These are phyloP conservation scores for Copsychus sechellarum DNA, from an alignment of 2,113 vertebrate genomes.

Conservation along the genomic window DNA sequence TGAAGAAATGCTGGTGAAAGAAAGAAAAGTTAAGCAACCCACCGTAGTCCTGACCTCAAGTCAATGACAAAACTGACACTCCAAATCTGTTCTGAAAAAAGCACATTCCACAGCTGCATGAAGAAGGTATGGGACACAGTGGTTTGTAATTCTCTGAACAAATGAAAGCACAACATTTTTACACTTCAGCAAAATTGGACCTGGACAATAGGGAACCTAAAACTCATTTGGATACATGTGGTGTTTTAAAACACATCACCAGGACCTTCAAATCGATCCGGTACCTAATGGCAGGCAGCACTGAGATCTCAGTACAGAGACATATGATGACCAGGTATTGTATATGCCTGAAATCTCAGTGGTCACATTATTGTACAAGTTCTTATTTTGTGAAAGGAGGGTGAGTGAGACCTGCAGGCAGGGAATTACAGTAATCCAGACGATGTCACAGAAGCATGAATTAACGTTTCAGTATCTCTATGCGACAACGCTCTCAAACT, in stretches of 20 bases:
- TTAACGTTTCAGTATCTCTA: slow-evolving; percentile 58
- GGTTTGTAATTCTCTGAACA: slow-evolving; percentile 66
- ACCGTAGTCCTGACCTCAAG: slow-evolving; percentile 64
- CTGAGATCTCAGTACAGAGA: slow-evolving; percentile 34
- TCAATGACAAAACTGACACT: slow-evolving; percentile 45
- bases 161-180: slow-evolving; percentile 68
- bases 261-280: slow-evolving; percentile 59
- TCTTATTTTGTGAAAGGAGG: slow-evolving; percentile 32
- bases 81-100: slow-evolving; percentile 54
- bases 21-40: slow-evolving; percentile 65
- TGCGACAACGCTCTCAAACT: slow-evolving; percentile 31
- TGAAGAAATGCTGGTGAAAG: background rate
- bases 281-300: slow-evolving; percentile 42
- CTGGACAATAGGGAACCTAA: slow-evolving; percentile 70
- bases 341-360: slow-evolving; percentile 57
- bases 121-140: slow-evolving; percentile 39
- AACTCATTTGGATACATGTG: slow-evolving; percentile 76
- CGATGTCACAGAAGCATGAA: slow-evolving; percentile 63
- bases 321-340: slow-evolving; percentile 7
- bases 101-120: slow-evolving; percentile 27
- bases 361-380: background rate
- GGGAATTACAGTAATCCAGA: slow-evolving; percentile 67
- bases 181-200: slow-evolving; percentile 68
- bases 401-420: slow-evolving; percentile 41
- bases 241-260: slow-evolving; percentile 70